Evolutionary conservation across 2,888 invertebrate species (phyloP).

Genomic region (Cephus pygmeus): DNA sequence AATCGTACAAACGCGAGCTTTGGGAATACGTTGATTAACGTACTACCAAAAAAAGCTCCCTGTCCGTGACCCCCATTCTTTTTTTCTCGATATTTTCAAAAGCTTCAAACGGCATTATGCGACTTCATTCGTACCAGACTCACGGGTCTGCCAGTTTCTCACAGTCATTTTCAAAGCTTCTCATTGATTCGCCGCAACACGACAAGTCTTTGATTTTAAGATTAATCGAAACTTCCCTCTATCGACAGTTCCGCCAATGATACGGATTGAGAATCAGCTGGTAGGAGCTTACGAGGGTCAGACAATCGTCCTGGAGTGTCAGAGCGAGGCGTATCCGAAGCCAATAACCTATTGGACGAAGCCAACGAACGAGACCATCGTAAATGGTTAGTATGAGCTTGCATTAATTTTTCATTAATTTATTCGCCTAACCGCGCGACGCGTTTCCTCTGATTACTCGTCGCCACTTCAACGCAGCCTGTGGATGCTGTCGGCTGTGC

Average conservation of each 20-base stretch:
- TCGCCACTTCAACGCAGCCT: background rate
- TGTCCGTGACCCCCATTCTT: background rate
- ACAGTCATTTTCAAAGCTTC: background rate
- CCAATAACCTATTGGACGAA: conserved; percentile 70
- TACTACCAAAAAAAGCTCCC: background rate
- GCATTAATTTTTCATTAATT: background rate
- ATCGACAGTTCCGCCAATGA: conserved; percentile 68
- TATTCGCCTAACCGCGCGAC: background rate
- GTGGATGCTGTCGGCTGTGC: background rate
- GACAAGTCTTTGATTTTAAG: background rate
- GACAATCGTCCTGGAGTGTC: conserved; percentile 67
- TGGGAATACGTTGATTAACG: background rate
- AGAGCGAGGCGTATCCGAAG: conserved; percentile 68
- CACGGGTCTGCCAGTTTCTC: background rate
- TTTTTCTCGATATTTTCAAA: background rate
- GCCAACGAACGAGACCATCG: conserved; percentile 51
- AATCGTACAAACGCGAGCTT: background rate
- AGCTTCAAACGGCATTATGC: background rate
- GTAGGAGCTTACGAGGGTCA: conserved; percentile 68
- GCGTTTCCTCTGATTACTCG: no score
- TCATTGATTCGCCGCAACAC: background rate
- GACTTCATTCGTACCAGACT: background rate
- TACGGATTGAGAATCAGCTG: conserved; percentile 68
- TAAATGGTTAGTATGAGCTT: conserved; percentile 40
- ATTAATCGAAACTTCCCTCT: background rate